Evolutionary conservation across 2,797 vertebrate species (phyloP).

Genomic region (Rhinoraja longicauda): DNA sequence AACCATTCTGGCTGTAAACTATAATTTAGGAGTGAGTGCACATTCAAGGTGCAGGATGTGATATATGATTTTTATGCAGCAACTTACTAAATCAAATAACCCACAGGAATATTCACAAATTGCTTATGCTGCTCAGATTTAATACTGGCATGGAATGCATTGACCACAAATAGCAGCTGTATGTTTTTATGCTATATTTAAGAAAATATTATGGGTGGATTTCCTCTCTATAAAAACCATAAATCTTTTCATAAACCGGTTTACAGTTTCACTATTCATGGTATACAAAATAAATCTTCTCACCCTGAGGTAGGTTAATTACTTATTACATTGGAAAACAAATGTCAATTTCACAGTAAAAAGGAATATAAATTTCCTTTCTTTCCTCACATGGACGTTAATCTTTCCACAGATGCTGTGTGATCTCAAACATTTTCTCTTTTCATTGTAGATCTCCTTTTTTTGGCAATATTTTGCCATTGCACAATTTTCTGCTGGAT

Average conservation of each 20-base stretch:
- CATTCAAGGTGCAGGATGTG: not conserved
- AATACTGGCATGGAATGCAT: not conserved
- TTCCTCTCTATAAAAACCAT: not conserved
- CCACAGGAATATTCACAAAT: constrained; percentile 25
- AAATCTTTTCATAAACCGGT: not conserved
- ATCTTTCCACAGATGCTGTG: no score
- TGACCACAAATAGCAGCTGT: not conserved
- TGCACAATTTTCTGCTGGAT: no score
- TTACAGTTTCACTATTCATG: not conserved
- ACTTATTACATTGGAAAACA: not conserved
- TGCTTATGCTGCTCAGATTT: not conserved
- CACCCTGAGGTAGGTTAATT: not conserved
- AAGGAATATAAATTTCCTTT: not conserved
- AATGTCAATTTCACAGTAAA: not conserved
- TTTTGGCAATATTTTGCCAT: no score
- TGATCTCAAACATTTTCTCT: no score
- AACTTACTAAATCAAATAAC: not conserved
- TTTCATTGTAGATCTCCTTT: no score
- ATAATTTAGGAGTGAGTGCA: not conserved
- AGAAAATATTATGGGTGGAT: not conserved
- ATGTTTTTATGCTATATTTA: not conserved
- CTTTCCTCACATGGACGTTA: not conserved
- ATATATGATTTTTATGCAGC: not conserved
- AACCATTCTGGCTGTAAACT: not conserved
- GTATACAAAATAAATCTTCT: not conserved